Percentiles rank a stretch among this genome's conserved stretches.
These are phyloP conservation scores for Stomatorhinus walkeri DNA, from an alignment of 2,797 vertebrate genomes.

Conservation along the genomic window DNA sequence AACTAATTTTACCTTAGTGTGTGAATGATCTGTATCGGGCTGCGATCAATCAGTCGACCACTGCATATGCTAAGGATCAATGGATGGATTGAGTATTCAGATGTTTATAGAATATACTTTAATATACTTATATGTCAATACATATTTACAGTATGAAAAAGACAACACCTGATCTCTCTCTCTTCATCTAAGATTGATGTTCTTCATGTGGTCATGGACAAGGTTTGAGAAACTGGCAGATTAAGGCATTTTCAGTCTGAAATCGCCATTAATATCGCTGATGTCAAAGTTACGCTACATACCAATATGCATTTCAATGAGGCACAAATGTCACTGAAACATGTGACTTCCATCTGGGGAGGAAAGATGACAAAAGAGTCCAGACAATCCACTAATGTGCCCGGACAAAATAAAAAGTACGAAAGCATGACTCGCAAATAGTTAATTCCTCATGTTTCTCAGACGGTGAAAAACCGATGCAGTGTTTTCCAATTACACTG, in stretches of 20 bases:
- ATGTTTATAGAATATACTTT: neutral
- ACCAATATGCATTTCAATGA: neutral
- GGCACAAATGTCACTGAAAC: neutral
- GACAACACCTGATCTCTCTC: neutral
- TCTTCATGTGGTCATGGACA: neutral
- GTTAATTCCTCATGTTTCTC: slow-evolving; percentile 5
- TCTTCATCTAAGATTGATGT: neutral
- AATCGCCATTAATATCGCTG: neutral
- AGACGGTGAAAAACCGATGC: slow-evolving; percentile 13
- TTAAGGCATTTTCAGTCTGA: neutral
- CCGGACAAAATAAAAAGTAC: neutral
- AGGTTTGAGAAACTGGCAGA: neutral
- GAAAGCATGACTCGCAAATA: neutral
- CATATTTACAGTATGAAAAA: neutral
- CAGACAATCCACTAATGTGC: neutral
- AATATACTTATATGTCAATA: neutral
- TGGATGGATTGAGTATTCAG: neutral
- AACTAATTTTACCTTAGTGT: neutral
- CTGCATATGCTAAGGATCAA: neutral
- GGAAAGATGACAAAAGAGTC: neutral
- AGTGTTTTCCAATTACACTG: slow-evolving; percentile 21
- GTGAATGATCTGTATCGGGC: neutral
- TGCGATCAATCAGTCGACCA: neutral
- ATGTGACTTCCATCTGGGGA: neutral
- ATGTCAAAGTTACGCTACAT: neutral